A percentile compares a stretch with the other conserved stretches of the same genome.
Conservation (phyloP, 53 echinoderm and acorn worm species). For the Antedon mediterranea region DNA sequence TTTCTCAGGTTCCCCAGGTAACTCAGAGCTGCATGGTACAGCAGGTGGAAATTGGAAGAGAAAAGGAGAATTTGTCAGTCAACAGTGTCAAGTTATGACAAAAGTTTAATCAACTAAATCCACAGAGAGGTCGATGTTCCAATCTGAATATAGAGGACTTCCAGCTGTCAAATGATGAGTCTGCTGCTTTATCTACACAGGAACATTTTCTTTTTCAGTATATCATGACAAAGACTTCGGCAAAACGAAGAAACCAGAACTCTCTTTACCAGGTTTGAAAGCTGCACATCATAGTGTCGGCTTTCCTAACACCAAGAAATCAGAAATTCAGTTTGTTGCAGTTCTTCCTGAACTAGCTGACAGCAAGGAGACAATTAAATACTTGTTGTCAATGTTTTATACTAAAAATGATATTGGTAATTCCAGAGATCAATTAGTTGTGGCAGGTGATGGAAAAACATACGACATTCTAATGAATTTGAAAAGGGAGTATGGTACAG, state of each 20-base stretch:
- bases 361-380: constrained; percentile 15
- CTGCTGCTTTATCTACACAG: neutral
- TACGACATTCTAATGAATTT: constrained; percentile 2
- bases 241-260: neutral
- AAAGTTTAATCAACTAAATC: neutral
- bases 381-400: constrained; percentile 5
- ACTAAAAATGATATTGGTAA: constrained; percentile 8
- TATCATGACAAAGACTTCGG: neutral
- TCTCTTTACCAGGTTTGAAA: constrained; percentile 5
- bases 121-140: neutral
- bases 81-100: neutral
- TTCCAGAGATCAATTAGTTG: neutral
- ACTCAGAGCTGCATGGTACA: neutral
- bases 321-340: constrained; percentile 5
- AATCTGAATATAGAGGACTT: neutral
- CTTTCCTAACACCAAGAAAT: neutral
- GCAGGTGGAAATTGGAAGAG: neutral
- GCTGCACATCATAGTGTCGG: no score
- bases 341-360: constrained; percentile 16
- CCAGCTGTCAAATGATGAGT: neutral
- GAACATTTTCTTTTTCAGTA: neutral
- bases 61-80: neutral
- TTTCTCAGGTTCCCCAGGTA: neutral
- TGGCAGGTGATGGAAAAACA: constrained; percentile 13
- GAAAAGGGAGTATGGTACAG: constrained; percentile 4